phyloP scores from a whole-genome alignment of 1,140 invertebrate species.

The Nasonia vitripennis region DNA sequence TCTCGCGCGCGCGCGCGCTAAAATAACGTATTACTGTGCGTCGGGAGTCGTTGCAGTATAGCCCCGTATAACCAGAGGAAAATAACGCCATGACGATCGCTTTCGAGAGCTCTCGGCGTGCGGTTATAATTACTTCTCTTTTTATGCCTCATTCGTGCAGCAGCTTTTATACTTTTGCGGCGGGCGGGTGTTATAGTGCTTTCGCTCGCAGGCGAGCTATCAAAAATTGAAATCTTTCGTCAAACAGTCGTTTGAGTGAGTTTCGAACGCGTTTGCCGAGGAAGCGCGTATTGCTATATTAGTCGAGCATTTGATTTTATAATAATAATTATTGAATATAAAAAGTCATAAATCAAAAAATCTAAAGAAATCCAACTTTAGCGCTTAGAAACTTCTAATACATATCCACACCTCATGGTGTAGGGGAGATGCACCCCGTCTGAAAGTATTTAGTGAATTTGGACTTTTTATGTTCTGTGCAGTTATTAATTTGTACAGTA shows the following conservation, averaged over 20 bases:
- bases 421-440: too few species aligned
- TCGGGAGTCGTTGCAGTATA: background rate
- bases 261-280: background rate
- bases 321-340: too few species aligned
- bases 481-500: too few species aligned
- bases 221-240: slow-evolving; percentile 19
- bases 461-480: too few species aligned
- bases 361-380: too few species aligned
- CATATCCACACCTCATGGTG: too few species aligned
- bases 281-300: too few species aligned
- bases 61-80: background rate
- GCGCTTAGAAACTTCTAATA: too few species aligned
- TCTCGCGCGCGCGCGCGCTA: too few species aligned
- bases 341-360: too few species aligned
- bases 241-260: background rate
- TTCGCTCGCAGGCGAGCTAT: background rate
- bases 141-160: background rate
- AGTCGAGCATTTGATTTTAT: too few species aligned
- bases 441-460: too few species aligned
- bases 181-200: background rate
- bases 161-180: background rate
- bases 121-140: slow-evolving; percentile 24
- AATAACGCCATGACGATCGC: slow-evolving; percentile 19
- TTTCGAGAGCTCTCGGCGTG: background rate
- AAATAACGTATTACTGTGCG: background rate